Conservation (phyloP, 2,797 vertebrate species). For the Perodicticus potto region DNA sequence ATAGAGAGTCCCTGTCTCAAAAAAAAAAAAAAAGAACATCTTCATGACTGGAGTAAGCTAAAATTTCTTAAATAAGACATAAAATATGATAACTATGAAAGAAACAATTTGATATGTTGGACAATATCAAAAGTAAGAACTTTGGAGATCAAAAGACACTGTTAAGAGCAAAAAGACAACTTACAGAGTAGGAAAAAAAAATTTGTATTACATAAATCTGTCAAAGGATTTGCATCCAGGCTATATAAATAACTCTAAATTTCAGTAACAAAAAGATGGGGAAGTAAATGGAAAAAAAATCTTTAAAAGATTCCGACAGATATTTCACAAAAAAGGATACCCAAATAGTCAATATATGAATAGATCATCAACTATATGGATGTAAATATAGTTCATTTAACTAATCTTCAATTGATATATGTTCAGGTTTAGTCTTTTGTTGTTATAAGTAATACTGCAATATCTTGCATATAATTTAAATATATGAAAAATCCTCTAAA, state of each 20-base stretch:
- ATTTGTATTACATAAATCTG: neutral
- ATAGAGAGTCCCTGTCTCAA: neutral
- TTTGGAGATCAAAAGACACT: neutral
- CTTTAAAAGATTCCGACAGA: neutral
- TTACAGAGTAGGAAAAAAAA: constrained; percentile 13
- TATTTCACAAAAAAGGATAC: neutral
- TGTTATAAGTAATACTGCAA: neutral
- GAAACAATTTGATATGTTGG: neutral
- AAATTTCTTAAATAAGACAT: constrained; percentile 36
- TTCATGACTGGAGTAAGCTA: neutral
- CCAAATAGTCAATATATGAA: neutral
- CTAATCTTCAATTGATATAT: neutral
- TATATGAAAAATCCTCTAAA: neutral
- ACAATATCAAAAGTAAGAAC: constrained; percentile 41
- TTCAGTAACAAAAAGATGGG: neutral
- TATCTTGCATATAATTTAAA: neutral
- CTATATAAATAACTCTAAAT: constrained; percentile 18
- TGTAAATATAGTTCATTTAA: neutral
- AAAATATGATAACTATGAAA: constrained; percentile 26
- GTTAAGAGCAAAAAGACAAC: constrained; percentile 33
- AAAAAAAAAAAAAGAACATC: constrained; percentile 5
- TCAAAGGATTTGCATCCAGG: neutral
- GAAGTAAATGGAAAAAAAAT: neutral
- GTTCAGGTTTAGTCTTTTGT: constrained; percentile 11
- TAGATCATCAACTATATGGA: neutral